Evolutionary conservation across 2,888 invertebrate genomes (phyloP), one percentile per base, ranked within the genome.

Genomic region (Allophyes oxyacanthae): DNA sequence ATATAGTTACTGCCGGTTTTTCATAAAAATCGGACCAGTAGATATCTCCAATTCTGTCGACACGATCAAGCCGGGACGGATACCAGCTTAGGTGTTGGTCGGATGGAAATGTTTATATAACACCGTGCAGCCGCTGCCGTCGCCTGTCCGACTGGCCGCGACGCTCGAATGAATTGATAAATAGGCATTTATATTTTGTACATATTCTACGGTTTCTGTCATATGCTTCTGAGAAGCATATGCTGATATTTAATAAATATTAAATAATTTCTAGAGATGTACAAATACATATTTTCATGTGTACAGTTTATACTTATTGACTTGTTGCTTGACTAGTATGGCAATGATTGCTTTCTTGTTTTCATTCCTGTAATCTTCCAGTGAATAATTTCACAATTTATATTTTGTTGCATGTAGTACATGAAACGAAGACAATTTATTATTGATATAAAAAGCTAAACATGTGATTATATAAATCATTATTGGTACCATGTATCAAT

Each of bases 181-280:
- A 58, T 81, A 81, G 67, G 82, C 84, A 82, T 83, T 85, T 84
- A 81, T 68, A 60, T 77, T 70, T 62, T 78, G 73, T 77, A 75
- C 64, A 74, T 79, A 72, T 65, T 60, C 65, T 48, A 63, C 46
- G 67, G 40, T 64, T 62, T 75, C 53, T 62, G 66, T 44, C 69
- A 78, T 81, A 75, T 75, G 72, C 91, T 92, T 91, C 91, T 88
- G 65, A 85, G 91, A 92, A 92, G 90, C 73, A 81, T 83, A 81
- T 77, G 74, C 65, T 67, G 59, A 65, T 85, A 82, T 83, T 83
- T 83, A 84, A 80, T 74, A 64, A 55, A 44, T 45, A 62, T 72
- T 70, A 70, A 62, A 74, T 75, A 70, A 72, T 78, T 70, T 63
- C 60, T 83, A 83, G 79, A 75, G 63, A 78, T 85, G 81, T 85